Conservation (phyloP, 2,888 invertebrate genomes). For the Suillia variegata region DNA sequence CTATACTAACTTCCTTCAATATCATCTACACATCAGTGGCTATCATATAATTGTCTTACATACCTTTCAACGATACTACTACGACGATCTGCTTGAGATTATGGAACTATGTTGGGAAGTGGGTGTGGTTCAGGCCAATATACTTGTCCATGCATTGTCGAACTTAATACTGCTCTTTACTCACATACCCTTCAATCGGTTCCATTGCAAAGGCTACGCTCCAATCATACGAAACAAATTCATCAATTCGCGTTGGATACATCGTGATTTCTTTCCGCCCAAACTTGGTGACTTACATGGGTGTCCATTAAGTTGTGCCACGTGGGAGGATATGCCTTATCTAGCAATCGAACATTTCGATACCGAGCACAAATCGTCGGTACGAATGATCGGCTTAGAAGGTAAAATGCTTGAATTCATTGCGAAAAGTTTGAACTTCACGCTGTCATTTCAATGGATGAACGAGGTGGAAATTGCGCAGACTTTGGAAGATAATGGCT, state of each 20-base stretch:
- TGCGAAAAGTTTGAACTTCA: constrained; percentile 35
- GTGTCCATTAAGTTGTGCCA: constrained; percentile 42
- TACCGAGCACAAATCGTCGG: not conserved
- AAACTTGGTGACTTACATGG: constrained; percentile 49
- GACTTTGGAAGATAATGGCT: constrained; percentile 28
- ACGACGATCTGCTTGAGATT: constrained; percentile 31
- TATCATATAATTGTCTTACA: constrained; percentile 33
- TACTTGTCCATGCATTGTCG: constrained; percentile 33
- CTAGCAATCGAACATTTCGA: constrained; percentile 17
- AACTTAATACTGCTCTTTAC: constrained; percentile 34
- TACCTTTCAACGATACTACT: constrained; percentile 32
- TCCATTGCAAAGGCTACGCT: constrained; percentile 30
- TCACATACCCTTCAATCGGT: constrained; percentile 31
- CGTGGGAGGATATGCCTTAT: constrained; percentile 40
- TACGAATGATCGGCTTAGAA: constrained; percentile 29
- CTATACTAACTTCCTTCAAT: constrained; percentile 23
- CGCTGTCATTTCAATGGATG: constrained; percentile 31
- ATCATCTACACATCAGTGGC: constrained; percentile 33
- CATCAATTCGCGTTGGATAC: constrained; percentile 29
- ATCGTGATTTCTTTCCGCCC: constrained; percentile 36
- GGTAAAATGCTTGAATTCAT: constrained; percentile 38
- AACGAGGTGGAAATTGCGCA: constrained; percentile 31
- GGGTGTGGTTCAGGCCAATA: constrained; percentile 34
- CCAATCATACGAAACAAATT: constrained; percentile 36
- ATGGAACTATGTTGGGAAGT: constrained; percentile 27